Evolutionary conservation across 2,888 invertebrate species (phyloP).

Genomic region (Pegoplata infirma): DNA sequence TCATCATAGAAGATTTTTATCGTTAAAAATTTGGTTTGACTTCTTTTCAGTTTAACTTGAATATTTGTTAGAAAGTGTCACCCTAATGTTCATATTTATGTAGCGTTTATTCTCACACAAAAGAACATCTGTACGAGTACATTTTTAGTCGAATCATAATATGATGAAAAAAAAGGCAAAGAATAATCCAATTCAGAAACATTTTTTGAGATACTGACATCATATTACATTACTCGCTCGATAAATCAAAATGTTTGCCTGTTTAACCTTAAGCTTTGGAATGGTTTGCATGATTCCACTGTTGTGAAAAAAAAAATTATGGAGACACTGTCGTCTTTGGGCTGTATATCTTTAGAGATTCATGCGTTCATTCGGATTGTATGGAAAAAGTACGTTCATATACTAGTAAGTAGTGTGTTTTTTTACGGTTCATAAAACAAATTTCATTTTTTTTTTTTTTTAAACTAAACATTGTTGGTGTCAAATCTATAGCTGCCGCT

Average conservation of each 20-base stretch:
- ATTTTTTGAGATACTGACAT: conserved; percentile 67
- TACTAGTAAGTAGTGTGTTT: too few species aligned
- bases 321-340: conserved; percentile 48
- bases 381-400: too few species aligned
- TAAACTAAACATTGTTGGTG: conserved; percentile 61
- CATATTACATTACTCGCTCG: conserved; percentile 78
- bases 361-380: too few species aligned
- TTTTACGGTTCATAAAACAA: conserved; percentile 78
- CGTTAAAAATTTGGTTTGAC: too few species aligned
- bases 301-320: conserved; percentile 36
- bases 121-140: conserved; percentile 34
- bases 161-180: conserved; percentile 28
- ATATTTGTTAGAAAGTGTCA: too few species aligned
- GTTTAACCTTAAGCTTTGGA: conserved; percentile 65
- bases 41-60: too few species aligned
- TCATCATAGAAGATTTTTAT: too few species aligned
- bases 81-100: too few species aligned
- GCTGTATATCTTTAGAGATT: too few species aligned
- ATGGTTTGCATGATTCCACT: conserved; percentile 46
- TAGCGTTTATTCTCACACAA: background rate
- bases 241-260: conserved; percentile 75
- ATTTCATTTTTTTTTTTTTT: conserved; percentile 78
- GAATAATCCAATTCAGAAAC: conserved; percentile 73
- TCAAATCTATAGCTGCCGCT: conserved; percentile 52
- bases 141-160: conserved; percentile 15